Evolutionary conservation across 2,113 vertebrate genomes (phyloP).

Genomic region (Loxodonta africana): DNA sequence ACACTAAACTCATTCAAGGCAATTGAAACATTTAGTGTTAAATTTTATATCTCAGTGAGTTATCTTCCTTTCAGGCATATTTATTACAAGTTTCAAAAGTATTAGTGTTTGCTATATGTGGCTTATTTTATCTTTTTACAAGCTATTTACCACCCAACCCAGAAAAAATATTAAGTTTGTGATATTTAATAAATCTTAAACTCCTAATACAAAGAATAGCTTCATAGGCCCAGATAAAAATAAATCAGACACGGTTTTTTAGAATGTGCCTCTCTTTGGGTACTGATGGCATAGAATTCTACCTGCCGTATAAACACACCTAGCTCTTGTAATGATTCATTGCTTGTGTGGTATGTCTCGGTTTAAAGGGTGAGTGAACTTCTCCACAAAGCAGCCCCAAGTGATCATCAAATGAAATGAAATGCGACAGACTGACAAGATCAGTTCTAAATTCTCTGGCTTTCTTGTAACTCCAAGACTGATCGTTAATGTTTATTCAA

Average conservation of each 20-base stretch:
- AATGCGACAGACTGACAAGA: neutral
- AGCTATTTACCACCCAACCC: neutral
- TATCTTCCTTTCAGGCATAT: neutral
- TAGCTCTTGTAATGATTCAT: neutral
- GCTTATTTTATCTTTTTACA: neutral
- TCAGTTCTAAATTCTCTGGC: neutral
- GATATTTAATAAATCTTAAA: slow-evolving; percentile 15
- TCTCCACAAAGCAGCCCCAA: neutral
- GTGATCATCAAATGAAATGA: neutral
- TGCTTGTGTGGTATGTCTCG: neutral
- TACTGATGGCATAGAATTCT: neutral
- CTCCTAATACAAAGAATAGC: neutral
- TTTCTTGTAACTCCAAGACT: neutral
- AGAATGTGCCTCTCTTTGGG: neutral
- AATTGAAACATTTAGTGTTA: neutral
- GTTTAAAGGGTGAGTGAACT: neutral
- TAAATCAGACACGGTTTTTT: neutral
- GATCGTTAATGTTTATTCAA: slow-evolving; percentile 55
- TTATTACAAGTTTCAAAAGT: slow-evolving; percentile 22
- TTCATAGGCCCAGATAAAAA: neutral
- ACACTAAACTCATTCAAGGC: neutral
- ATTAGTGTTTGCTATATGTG: neutral
- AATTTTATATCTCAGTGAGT: neutral
- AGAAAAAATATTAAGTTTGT: neutral
- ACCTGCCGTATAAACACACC: neutral